phyloP scores from a whole-genome alignment of 2,888 invertebrate genomes.

The Xestoiulus laeticollis region DNA sequence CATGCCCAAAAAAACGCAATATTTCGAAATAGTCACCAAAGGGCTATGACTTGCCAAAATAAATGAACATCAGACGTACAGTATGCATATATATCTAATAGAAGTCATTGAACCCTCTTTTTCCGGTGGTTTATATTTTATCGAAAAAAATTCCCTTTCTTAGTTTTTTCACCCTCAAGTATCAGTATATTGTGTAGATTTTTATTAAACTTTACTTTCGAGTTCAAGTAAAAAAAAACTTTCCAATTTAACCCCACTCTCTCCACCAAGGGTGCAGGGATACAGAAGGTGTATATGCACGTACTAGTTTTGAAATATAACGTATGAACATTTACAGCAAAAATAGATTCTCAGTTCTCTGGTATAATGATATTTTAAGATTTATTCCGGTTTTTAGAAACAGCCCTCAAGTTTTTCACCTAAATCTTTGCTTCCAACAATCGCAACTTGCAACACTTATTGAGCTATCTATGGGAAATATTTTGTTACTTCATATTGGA shows the following conservation, averaged over 20 bases:
- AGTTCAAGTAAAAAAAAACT: background rate
- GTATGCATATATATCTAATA: background rate
- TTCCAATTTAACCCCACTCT: background rate
- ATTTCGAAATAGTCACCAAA: background rate
- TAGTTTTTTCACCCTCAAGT: background rate
- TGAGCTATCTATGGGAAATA: background rate
- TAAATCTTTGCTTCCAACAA: background rate
- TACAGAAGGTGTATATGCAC: background rate
- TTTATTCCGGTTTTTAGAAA: background rate
- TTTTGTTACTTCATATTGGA: background rate
- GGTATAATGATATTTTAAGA: constrained; percentile 26
- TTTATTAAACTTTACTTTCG: background rate
- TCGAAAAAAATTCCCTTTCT: background rate
- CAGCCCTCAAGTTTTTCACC: background rate
- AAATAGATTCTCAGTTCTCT: constrained; percentile 1
- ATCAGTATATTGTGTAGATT: background rate
- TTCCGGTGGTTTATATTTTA: background rate
- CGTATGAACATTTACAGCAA: background rate
- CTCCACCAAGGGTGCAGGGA: background rate
- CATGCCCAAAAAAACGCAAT: background rate
- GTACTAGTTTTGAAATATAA: background rate
- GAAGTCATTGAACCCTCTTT: background rate
- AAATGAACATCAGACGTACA: background rate
- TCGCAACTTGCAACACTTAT: background rate
- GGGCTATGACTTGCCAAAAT: background rate